Conservation (phyloP, 2,888 invertebrate genomes). For the Eilema caniola region DNA sequence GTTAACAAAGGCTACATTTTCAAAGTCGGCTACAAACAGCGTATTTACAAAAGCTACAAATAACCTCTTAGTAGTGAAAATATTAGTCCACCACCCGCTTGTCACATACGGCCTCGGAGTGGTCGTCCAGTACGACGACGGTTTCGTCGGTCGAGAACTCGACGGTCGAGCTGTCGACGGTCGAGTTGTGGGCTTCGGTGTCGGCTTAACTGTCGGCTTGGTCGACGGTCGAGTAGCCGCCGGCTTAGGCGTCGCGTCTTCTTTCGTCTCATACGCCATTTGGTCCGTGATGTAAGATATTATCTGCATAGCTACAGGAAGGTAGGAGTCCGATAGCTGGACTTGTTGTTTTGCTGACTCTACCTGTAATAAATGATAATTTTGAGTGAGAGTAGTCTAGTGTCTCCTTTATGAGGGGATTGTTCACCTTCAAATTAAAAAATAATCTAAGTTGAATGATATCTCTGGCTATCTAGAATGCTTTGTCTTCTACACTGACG, state of each 20-base stretch:
- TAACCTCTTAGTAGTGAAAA: constrained; percentile 67
- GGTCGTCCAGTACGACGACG: constrained; percentile 34
- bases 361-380: constrained; percentile 62
- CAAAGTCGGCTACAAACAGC: background rate
- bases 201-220: constrained; percentile 41
- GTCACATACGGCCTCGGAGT: constrained; percentile 54
- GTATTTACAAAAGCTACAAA: constrained; percentile 35
- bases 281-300: constrained; percentile 88
- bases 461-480: background rate
- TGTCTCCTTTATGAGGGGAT: background rate
- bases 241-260: constrained; percentile 66
- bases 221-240: constrained; percentile 40
- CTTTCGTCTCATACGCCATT: constrained; percentile 85
- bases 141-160: constrained; percentile 25
- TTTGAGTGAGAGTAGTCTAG: background rate
- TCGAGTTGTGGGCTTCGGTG: constrained; percentile 57
- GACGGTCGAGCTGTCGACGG: constrained; percentile 31
- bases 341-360: constrained; percentile 79
- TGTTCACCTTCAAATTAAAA: background rate
- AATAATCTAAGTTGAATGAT: background rate
- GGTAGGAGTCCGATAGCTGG: constrained; percentile 87
- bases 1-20: background rate
- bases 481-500: too few relatives aligned
- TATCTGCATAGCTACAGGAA: constrained; percentile 90
- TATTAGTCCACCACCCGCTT: constrained; percentile 65